Base-by-base conservation (phyloP, 1,140 invertebrate genomes). In the Bilobella aurantiaca region DNA sequence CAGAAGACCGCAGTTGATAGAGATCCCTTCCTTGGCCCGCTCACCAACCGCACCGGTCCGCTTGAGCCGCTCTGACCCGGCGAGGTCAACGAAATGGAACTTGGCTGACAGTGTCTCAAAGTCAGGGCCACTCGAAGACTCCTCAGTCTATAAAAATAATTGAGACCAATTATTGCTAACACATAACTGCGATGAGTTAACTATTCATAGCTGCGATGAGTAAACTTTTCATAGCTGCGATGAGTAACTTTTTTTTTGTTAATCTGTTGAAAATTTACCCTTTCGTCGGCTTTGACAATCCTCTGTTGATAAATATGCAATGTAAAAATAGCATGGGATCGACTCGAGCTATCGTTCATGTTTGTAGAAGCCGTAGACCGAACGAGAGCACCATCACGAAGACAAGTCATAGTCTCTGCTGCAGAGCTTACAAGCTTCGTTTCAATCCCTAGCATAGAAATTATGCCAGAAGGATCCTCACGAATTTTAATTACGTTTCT, bases 251-350 rank as follows among this genome's bases (percentile, higher is more conserved):
- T n/a, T n/a, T n/a, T n/a, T n/a, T n/a, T n/a, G n/a, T n/a, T n/a
- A n/a, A n/a, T n/a, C n/a, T n/a, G n/a, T n/a, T n/a, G n/a, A 42
- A 42, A 42, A 42, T 12, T 56, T 56, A 56, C 49, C 8, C 23
- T n/a, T 8, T n/a, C 37, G n/a, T 8, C 25, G 65, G 28, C 66
- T 58, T 32, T 66, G 62, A 64, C 64, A 30, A 68, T 60, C 63
- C 37, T 62, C 32, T 65, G 46, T 73, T 94, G 89, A 68, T 88
- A 87, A 42, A 98, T 85, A 69, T 89, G 82, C 1, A 98, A 79
- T 0, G 96, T 98, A 76, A 98, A 99, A 57, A 98, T 90, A 1
- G 96, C 95, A 76, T 99, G 96, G 16, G 92, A 96, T 64, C 96
- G 78, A 18, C 91, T 95, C 1, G 93, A 96, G 70, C 94, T 89